Conservation (phyloP, 2,888 invertebrate genomes). For the Machimus rusticus region DNA sequence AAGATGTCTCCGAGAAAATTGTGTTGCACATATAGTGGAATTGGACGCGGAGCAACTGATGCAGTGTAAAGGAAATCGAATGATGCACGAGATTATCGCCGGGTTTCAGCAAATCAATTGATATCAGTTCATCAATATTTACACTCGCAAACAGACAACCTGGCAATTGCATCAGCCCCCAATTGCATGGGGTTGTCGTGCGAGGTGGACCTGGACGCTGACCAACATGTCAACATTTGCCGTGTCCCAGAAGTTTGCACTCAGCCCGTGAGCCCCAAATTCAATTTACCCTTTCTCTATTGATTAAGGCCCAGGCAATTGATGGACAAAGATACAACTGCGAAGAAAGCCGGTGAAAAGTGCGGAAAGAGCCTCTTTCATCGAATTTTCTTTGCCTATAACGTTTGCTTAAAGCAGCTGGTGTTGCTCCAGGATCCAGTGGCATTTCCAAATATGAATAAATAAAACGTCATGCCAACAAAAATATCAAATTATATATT, state of each 20-base stretch:
- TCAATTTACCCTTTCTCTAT: neutral
- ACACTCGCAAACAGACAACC: neutral
- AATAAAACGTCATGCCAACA: too few species aligned
- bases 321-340: neutral
- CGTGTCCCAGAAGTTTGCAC: neutral
- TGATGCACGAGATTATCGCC: neutral
- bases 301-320: neutral
- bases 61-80: neutral
- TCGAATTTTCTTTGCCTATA: neutral
- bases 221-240: neutral
- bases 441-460: too few species aligned
- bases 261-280: neutral
- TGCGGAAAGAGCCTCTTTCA: neutral
- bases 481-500: too few species aligned
- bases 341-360: neutral
- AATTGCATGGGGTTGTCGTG: neutral
- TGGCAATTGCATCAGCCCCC: neutral
- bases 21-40: neutral
- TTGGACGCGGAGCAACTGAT: neutral
- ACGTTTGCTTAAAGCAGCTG: neutral
- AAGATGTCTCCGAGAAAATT: neutral
- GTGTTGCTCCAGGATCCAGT: neutral
- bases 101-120: neutral
- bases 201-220: neutral
- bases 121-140: neutral